A percentile compares a stretch with the other conserved stretches of the same genome.
phyloP scores from a whole-genome alignment of 2,113 vertebrate species.

The Rhizomys pruinosus region DNA sequence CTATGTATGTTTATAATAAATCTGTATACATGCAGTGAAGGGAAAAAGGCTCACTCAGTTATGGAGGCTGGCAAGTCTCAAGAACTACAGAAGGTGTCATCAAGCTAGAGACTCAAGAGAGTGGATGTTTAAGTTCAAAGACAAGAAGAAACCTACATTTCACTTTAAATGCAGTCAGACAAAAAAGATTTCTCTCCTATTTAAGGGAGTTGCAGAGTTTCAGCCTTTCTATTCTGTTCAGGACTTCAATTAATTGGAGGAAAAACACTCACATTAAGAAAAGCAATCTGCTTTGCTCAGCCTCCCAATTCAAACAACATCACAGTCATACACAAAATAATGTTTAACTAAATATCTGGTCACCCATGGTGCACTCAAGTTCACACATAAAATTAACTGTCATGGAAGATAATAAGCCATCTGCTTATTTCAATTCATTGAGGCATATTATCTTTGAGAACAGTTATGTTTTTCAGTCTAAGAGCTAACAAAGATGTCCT shows the following conservation, averaged over 20 bases:
- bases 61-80: neutral
- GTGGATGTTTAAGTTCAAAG: neutral
- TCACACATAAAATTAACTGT: slow-evolving; percentile 32
- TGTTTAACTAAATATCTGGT: slow-evolving; percentile 44
- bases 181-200: slow-evolving; percentile 9
- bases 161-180: neutral
- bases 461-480: slow-evolving; percentile 27
- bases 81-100: neutral
- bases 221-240: slow-evolving; percentile 18
- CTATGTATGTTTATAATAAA: neutral
- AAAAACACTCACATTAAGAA: neutral
- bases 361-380: neutral
- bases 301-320: slow-evolving; percentile 37
- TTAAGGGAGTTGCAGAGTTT: neutral
- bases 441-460: neutral
- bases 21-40: neutral
- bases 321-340: slow-evolving; percentile 27
- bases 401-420: neutral
- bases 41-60: neutral
- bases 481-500: neutral
- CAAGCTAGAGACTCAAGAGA: neutral
- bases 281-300: neutral
- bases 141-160: neutral
- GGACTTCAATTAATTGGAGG: neutral
- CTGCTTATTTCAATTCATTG: slow-evolving; percentile 37